Evolutionary conservation across 2,113 vertebrate species (phyloP).

Genomic region (Abramis brama): DNA sequence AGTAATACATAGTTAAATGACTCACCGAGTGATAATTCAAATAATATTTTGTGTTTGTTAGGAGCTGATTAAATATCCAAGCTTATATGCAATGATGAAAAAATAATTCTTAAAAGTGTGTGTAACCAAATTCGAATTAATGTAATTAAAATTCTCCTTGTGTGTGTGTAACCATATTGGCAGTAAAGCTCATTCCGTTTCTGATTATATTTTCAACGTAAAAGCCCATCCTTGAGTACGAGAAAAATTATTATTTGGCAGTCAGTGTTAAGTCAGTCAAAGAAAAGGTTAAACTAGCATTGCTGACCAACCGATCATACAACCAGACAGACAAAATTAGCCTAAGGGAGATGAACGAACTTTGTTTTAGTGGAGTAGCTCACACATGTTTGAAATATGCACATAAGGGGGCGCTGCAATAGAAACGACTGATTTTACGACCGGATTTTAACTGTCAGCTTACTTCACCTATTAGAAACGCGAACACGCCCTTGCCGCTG

Average conservation of each 20-base stretch:
- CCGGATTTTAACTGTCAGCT: neutral
- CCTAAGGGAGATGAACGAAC: too few species aligned
- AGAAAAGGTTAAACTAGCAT: neutral
- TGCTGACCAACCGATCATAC: neutral
- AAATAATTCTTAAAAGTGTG: too few species aligned
- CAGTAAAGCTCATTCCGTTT: too few species aligned
- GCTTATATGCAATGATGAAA: too few species aligned
- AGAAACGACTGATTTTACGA: neutral
- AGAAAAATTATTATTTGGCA: neutral
- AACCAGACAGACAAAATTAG: neutral
- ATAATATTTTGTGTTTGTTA: too few species aligned
- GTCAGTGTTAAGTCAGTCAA: neutral
- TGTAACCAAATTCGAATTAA: too few species aligned
- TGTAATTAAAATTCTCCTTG: too few species aligned
- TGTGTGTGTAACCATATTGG: too few species aligned
- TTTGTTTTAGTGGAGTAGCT: neutral
- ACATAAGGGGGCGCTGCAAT: neutral
- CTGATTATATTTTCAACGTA: neutral
- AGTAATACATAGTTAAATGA: too few species aligned
- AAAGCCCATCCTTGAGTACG: neutral
- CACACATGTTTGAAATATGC: neutral
- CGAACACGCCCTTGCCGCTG: conserved; percentile 24
- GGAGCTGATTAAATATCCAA: too few species aligned
- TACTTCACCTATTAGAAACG: neutral
- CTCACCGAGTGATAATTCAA: too few species aligned